Conservation (phyloP, 2,797 vertebrate genomes). For the Diplodus puntazzo region DNA sequence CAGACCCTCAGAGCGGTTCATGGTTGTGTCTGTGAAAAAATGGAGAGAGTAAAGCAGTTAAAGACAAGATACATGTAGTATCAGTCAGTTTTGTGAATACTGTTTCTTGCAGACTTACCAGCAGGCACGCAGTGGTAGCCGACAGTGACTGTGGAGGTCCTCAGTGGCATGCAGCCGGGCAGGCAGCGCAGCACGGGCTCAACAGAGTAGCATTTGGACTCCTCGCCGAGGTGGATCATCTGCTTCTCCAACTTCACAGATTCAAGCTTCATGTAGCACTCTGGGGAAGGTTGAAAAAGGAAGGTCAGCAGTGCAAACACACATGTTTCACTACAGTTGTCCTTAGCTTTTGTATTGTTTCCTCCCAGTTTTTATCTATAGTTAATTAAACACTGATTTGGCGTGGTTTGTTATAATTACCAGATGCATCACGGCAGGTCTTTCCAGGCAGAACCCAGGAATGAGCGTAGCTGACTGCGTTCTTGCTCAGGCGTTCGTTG, state of each 20-base stretch:
- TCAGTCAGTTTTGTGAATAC: background rate
- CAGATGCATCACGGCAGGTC: constrained; percentile 79
- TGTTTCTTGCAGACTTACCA: constrained; percentile 71
- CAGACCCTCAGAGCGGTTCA: constrained; percentile 54
- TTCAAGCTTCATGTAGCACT: constrained; percentile 78
- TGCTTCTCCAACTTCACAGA: constrained; percentile 83
- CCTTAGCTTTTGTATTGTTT: background rate
- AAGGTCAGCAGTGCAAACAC: background rate
- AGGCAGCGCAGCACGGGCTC: constrained; percentile 85
- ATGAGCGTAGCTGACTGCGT: constrained; percentile 82
- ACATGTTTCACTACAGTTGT: background rate
- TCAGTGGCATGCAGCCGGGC: constrained; percentile 76
- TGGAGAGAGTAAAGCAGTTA: constrained; percentile 27
- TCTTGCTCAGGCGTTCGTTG: constrained; percentile 77
- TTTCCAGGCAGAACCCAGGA: constrained; percentile 87
- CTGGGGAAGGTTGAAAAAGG: constrained; percentile 57
- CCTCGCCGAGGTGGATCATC: constrained; percentile 63
- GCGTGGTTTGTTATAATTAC: constrained; percentile 58
- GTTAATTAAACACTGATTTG: background rate
- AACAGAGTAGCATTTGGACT: constrained; percentile 84
- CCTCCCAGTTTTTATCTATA: background rate
- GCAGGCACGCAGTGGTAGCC: constrained; percentile 83
- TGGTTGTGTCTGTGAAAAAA: constrained; percentile 71
- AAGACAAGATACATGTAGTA: background rate
- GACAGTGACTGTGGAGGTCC: constrained; percentile 69